Percentiles rank a stretch among this genome's conserved stretches.
Conservation (phyloP, 2,113 vertebrate genomes). For the Azemiops feae region DNA sequence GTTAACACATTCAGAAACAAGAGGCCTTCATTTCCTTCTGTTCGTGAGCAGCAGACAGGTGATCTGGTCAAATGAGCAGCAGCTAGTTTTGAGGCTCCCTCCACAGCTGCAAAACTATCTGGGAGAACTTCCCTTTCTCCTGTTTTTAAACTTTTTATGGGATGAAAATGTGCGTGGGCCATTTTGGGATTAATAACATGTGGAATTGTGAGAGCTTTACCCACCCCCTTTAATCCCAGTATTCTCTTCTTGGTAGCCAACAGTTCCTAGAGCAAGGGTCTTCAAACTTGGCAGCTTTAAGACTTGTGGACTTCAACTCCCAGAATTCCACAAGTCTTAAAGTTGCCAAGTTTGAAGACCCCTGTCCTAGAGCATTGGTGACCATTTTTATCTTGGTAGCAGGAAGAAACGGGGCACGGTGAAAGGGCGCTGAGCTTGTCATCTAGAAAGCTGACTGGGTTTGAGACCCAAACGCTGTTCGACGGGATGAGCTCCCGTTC, state of each 20-base stretch:
- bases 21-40: neutral
- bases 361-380: neutral
- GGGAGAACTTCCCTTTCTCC: neutral
- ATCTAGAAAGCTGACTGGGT: no score
- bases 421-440: neutral
- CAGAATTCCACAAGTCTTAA: no score
- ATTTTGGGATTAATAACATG: neutral
- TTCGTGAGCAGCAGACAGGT: neutral
- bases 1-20: neutral
- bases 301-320: no score
- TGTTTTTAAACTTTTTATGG: neutral
- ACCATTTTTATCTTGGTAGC: neutral
- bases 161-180: neutral
- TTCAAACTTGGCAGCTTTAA: no score
- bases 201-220: neutral
- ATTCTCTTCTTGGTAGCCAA: neutral
- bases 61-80: neutral
- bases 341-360: no score
- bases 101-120: neutral
- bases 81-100: neutral
- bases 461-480: no score
- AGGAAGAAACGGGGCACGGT: neutral
- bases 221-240: neutral
- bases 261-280: neutral
- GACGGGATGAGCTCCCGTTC: no score